Conservation (phyloP, 2,797 vertebrate species). For the Rhinophrynus dorsalis region DNA sequence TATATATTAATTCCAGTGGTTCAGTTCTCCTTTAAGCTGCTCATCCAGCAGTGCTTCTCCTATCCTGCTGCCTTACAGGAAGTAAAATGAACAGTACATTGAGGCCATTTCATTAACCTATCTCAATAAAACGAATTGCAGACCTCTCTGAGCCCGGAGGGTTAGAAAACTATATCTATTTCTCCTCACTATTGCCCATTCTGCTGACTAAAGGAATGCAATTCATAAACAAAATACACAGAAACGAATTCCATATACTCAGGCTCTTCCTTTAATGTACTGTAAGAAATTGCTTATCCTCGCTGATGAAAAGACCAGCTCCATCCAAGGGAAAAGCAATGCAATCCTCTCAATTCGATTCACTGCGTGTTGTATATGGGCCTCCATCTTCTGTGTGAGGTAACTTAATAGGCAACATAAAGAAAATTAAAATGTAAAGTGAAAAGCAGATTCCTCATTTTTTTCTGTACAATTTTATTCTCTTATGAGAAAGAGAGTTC, state of each 20-base stretch:
- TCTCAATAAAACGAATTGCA: neutral
- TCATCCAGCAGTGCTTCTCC: no score
- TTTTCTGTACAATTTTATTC: no score
- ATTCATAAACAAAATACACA: neutral
- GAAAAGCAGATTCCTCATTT: no score
- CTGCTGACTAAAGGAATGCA: neutral
- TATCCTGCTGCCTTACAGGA: no score
- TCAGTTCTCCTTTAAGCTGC: no score
- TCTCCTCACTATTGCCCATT: neutral
- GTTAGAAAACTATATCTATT: neutral
- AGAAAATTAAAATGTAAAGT: no score
- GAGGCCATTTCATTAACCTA: neutral
- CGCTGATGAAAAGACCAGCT: neutral
- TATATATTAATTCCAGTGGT: no score
- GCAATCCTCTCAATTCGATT: neutral
- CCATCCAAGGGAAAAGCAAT: neutral
- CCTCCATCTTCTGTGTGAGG: no score
- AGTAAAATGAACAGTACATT: neutral
- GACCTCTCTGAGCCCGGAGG: neutral
- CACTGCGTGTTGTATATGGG: neutral
- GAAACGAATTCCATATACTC: neutral
- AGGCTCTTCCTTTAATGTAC: neutral
- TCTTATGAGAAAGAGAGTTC: no score
- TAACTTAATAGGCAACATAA: no score
- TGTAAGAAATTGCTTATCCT: neutral